Base-by-base conservation (phyloP, 2,797 vertebrate genomes). In the Oophaga sylvatica region DNA sequence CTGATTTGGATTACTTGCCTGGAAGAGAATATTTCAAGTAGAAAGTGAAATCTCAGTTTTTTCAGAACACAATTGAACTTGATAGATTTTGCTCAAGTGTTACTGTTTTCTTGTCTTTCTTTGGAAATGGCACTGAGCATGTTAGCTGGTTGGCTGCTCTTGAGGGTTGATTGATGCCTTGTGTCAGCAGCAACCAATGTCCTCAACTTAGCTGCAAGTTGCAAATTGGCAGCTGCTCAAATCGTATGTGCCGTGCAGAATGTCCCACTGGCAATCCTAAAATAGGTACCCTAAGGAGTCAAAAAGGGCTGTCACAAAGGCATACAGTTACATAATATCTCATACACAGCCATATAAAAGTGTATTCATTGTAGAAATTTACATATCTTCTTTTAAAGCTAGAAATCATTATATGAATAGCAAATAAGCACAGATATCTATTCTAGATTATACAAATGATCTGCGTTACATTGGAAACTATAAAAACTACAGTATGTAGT, bases 161-260 rank as follows among this genome's bases (percentile, higher is more conserved):
- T 86, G 73, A 89, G 86, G 88, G 88, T 89, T 89, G 88, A 89
- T 89, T 89, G 80, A 86, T 89, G 84, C 13, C 84, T 86, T 86
- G 80, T 89, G 88, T 89, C 88, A 89, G 88, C 63, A 89, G 80
- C 59, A 86, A 56, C 73, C 71, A 85, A 68, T 60, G 84, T 86
- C 84, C 79, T 89, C 80, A 26, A 86, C 84, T 59, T 83, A 68
- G 80, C 73, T 83, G 71, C 73, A 79, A 89, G 68, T 89, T 83
- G 79, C 62, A 83, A 76, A 78, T 56, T 81, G 83, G 80, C 88
- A 89, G 86, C 88, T 89, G 88, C 62, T 86, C 88, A 82, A 89
- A 60, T 83, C 84, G 35, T 86, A 86, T 89, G 88, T 86, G 88
- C 88, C 48, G 56, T 70, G 60, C 71, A 71, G 22, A 68, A 62